Evolutionary conservation across 2,888 invertebrate species (phyloP), one percentile per base, ranked within the genome.

Genomic region (Megamerina dolium): DNA sequence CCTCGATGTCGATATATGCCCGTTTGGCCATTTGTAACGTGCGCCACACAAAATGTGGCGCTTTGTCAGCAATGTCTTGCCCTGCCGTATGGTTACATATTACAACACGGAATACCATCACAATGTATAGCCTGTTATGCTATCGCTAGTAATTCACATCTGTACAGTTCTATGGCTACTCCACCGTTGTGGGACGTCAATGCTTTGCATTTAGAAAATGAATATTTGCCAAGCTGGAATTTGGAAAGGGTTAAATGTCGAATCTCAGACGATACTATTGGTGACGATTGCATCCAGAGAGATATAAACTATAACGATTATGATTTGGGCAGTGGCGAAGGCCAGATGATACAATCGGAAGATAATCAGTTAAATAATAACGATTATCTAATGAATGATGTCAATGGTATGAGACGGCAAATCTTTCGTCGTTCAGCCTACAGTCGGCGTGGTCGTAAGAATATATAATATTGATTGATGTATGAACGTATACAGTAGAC

Each of bases 381-480:
- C 17, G 37, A 41, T 20, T 23, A 37, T 21, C 10, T 33, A 6
- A 12, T 33, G 5, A n/a, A 43, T 5, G 16, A 18, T 12, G 32
- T 23, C 13, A 12, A 19, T 32, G 41, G 36, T 36, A 52, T 1
- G 21, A 41, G 10, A 4, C 4, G 54, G 50, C 40, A 55, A 53
- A 9, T 49, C 49, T 63, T 64, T 20, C 36, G 48, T 6, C 53
- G 60, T n/a, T 63, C 63, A 4, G 32, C 52, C 2, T 63, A 63
- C 45, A 63, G 64, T 41, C 59, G 26, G 13, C 61, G 57, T 3
- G 43, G n/a, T n/a, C n/a, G n/a, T n/a, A n/a, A n/a, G n/a, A n/a
- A n/a, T n/a, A n/a, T n/a, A n/a, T n/a, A n/a, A n/a, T n/a, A n/a
- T n/a, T n/a, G n/a, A n/a, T n/a, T n/a, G n/a, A n/a, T n/a, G n/a